phyloP scores from a whole-genome alignment of 2,113 vertebrate species.

The Vicugna pacos region DNA sequence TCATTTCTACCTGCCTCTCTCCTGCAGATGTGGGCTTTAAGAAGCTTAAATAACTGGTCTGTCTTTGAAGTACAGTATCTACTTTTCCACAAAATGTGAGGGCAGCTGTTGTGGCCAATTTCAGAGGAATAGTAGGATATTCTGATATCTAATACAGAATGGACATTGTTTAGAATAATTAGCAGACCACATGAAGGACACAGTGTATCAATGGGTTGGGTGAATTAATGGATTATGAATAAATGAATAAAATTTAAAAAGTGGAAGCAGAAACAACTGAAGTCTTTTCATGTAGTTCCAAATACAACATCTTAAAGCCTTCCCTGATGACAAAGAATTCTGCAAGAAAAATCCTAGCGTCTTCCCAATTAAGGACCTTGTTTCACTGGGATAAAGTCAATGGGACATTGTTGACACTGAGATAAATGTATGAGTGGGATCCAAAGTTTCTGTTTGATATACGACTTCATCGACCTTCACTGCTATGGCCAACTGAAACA shows the following conservation, averaged over 20 bases:
- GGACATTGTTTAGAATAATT: not conserved
- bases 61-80: not conserved
- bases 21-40: not conserved
- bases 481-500: not conserved
- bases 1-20: not conserved
- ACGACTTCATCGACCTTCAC: not conserved
- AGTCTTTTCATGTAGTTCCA: not conserved
- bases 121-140: not conserved
- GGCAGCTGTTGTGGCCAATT: not conserved
- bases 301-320: not conserved
- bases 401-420: not conserved
- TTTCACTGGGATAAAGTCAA: not conserved
- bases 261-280: not conserved
- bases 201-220: not conserved
- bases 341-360: not conserved
- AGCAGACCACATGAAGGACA: not conserved
- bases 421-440: not conserved
- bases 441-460: not conserved
- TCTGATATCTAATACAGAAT: not conserved
- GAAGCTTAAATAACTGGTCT: not conserved
- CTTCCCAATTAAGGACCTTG: not conserved
- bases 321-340: not conserved
- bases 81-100: not conserved
- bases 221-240: not conserved
- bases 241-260: not conserved